Percentiles rank a stretch among this genome's conserved stretches.
These are phyloP conservation scores for Drosophila nigricruria DNA, from an alignment of 2,888 invertebrate genomes.

Conservation along the genomic window DNA sequence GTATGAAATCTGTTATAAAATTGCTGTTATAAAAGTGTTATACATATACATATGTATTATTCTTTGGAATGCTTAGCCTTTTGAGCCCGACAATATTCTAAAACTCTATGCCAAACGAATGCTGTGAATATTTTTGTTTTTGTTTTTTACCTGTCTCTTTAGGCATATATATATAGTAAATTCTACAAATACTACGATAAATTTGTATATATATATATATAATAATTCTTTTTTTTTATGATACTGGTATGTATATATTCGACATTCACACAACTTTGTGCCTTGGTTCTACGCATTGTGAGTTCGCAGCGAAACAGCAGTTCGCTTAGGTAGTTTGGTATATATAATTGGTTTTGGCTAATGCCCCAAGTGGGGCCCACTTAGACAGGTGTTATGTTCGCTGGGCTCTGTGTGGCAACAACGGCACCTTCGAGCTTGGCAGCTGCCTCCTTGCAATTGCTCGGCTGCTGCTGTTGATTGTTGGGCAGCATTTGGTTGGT, in stretches of 20 bases:
- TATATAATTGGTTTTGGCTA: constrained; percentile 4
- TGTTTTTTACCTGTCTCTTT: too few species aligned
- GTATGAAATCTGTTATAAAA: constrained; percentile 38
- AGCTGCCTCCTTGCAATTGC: constrained; percentile 63
- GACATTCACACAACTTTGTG: constrained; percentile 43
- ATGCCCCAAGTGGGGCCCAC: not conserved
- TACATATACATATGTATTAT: constrained; percentile 4
- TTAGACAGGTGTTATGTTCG: constrained; percentile 79
- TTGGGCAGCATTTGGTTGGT: constrained; percentile 11
- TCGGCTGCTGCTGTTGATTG: constrained; percentile 38
- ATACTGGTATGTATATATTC: constrained; percentile 50
- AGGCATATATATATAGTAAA: constrained; percentile 11
- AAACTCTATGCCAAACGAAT: constrained; percentile 34
- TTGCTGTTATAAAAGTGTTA: constrained; percentile 42
- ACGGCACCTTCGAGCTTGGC: constrained; percentile 59
- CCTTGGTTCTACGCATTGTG: constrained; percentile 34
- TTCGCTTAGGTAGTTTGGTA: constrained; percentile 34
- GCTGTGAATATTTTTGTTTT: not conserved
- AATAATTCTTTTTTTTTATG: constrained; percentile 27
- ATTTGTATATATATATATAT: constrained; percentile 38
- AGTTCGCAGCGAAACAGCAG: constrained; percentile 4
- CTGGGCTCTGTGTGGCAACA: constrained; percentile 42
- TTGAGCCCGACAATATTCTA: constrained; percentile 44
- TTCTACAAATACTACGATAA: constrained; percentile 62
- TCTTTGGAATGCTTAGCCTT: not conserved